Base-by-base conservation (phyloP, 2,797 vertebrate genomes). In the Pipistrellus kuhlii region DNA sequence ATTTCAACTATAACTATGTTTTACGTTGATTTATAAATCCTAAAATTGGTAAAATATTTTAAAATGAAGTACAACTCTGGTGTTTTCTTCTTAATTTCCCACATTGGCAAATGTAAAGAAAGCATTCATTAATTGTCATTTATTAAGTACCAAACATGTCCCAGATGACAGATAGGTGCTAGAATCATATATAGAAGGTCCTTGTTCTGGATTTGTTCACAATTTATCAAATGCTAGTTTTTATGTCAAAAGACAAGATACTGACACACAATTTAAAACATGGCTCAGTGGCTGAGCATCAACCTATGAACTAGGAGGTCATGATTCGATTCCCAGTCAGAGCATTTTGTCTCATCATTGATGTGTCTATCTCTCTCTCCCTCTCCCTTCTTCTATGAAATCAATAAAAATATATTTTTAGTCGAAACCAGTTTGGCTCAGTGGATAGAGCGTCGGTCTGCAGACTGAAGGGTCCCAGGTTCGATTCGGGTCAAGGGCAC, bases 11-110 rank as follows among this genome's bases (percentile, higher is more conserved):
- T 59, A 85, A 76, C 44, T 55, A 88, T 11, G 27, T 81, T 71
- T 55, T 87, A 77, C 1, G 48, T 0, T 57, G 46, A 84, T 66
- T 80, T 88, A 46, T 59, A 85, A 91, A 88, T 59, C 73, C 59
- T 85, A 68, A 85, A 86, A 85, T 35, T 75, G 38, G 73, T 5
- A 57, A 93, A 69, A 73, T 51, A 75, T 51, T 53, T 95, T 90
- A 4, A 90, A 82, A 71, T 20, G 15, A 71, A 62, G 32, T 72
- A 62, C 3, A 57, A 12, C 57, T 77, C 71, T 68, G 8, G 25
- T 64, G 32, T 48, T 83, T 44, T 89, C 55, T 83, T 86, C 44
- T 89, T 93, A 46, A 83, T 77, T 83, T 53, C 55, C 38, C 30
- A 66, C 78, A 84, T 0, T 87, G 77, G 71, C 25, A 53, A 77